These are phyloP conservation scores for Phenacoccus solenopsis DNA, from an alignment of 1,140 invertebrate species.

Conservation along the genomic window DNA sequence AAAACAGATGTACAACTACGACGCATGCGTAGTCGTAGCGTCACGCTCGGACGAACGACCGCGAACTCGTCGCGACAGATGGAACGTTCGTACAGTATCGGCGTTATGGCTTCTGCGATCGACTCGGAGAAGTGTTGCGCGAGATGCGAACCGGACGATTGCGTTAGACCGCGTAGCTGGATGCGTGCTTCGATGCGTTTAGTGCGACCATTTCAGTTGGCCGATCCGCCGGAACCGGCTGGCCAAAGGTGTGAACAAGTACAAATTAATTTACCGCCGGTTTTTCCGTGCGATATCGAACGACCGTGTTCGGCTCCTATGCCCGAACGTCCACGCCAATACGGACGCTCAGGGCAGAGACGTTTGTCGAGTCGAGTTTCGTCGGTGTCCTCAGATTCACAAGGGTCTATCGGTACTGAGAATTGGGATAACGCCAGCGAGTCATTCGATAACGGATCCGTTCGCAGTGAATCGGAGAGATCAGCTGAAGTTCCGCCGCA, in stretches of 20 bases:
- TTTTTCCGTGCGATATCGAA: constrained; percentile 6
- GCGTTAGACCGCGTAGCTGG: background rate
- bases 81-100: constrained; percentile 9
- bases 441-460: too few relatives aligned
- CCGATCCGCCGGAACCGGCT: background rate
- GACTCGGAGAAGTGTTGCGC: background rate
- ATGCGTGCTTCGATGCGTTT: constrained; percentile 12
- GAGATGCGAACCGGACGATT: background rate
- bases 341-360: background rate
- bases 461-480: background rate
- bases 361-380: background rate
- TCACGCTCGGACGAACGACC: background rate
- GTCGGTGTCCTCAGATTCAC: background rate
- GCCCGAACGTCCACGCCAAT: background rate
- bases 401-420: background rate
- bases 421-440: background rate
- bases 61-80: background rate
- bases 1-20: background rate
- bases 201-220: constrained; percentile 8
- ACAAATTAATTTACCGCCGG: constrained; percentile 2
- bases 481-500: background rate
- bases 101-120: background rate
- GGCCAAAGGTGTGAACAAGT: background rate
- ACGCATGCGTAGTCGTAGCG: constrained; percentile 9
- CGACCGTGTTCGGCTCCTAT: constrained; percentile 5